Evolutionary conservation across 2,113 vertebrate species (phyloP), one percentile per base, ranked within the genome.

Genomic region (Hippolais icterina): DNA sequence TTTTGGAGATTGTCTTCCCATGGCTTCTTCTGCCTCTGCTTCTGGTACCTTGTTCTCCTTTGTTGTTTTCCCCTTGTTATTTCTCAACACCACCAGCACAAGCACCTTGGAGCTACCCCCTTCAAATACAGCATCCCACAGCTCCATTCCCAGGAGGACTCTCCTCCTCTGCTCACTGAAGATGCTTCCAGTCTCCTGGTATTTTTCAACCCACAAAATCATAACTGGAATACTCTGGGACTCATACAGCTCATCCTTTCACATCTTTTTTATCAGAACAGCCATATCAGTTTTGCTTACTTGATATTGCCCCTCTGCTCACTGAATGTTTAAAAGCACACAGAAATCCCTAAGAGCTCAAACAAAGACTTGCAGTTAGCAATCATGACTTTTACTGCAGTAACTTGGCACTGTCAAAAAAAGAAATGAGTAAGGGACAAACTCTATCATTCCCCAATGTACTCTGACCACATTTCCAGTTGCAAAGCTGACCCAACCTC

Each of bases 51-150:
- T 44, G 12, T 11, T 65, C 23, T 91, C 20, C 29, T 57, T 57
- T 46, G n/a, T 9, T 60, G 24, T 70, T 90, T 83, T 49, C 27
- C 25, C 27, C 27, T 49, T 53, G 10, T 37, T 68, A 31, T 10
- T 83, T 53, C 71, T 61, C 59, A 77, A 39, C 25, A 41, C 11
- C 3, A 69, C 11, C 19, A 12, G 29, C 19, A 60, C 11, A 31
- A 54, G 27, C 7, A 15, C 22, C 57, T 56, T 60, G 15, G 17
- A 76, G n/a, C 8, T 5, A 7, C 11, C 16, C 6, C 1, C 0
- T 37, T 89, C 37, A 78, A 69, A 7, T 9, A 23, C 25, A 56
- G 21, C 44, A 49, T 68, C 52, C 42, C 39, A 70, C 65, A 31
- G 17, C n/a, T 64, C 44, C 37, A 27, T 37, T 47, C 53, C 74